phyloP scores from a whole-genome alignment of 1,140 invertebrate species.

The Branchinecta lindahli region DNA sequence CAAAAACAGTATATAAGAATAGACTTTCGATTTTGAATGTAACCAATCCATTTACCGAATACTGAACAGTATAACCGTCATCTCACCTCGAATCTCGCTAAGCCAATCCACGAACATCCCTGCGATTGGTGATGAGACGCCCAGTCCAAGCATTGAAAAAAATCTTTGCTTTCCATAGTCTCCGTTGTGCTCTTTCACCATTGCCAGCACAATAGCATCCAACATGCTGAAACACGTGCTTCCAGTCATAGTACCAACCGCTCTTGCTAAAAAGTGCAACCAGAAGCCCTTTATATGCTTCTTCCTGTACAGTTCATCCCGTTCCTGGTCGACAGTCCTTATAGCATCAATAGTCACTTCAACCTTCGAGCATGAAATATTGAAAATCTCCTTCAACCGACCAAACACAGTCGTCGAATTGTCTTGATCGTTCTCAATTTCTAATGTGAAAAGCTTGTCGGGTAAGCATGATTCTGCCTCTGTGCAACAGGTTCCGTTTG shows the following conservation, averaged over 20 bases:
- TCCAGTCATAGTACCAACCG: constrained; percentile 54
- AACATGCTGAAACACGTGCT: constrained; percentile 57
- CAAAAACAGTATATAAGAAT: too few species aligned
- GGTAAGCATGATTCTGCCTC: too few species aligned
- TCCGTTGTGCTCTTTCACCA: constrained; percentile 59
- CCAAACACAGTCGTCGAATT: too few species aligned
- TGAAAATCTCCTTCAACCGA: too few species aligned
- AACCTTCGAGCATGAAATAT: too few species aligned
- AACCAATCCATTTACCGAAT: too few species aligned
- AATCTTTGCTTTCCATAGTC: constrained; percentile 61
- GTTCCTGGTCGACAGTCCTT: neutral
- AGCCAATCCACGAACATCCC: constrained; percentile 55
- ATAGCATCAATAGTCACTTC: too few species aligned
- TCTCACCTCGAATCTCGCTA: constrained; percentile 26
- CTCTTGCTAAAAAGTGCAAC: constrained; percentile 57
- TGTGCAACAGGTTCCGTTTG: too few species aligned
- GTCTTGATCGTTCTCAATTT: too few species aligned
- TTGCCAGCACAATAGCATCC: constrained; percentile 59
- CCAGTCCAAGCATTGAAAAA: constrained; percentile 60
- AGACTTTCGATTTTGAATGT: too few species aligned
- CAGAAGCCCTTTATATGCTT: constrained; percentile 56
- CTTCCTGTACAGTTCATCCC: constrained; percentile 37
- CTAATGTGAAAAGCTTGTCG: too few species aligned
- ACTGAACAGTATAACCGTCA: too few species aligned
- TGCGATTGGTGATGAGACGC: constrained; percentile 59